These are phyloP conservation scores for Dinoponera quadriceps DNA, from an alignment of 1,140 invertebrate species.

Conservation along the genomic window DNA sequence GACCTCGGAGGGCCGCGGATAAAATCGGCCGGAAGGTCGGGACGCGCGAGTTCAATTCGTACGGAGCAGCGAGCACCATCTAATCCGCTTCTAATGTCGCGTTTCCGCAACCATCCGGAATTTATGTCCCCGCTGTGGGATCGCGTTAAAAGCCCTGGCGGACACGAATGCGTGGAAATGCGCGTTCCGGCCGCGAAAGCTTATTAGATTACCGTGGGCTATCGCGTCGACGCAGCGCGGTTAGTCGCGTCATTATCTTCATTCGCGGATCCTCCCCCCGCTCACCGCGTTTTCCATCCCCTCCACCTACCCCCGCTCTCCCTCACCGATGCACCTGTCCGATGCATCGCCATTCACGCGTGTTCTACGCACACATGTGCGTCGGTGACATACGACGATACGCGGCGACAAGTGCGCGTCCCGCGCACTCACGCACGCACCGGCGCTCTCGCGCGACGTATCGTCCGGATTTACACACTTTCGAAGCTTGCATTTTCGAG, in stretches of 20 bases:
- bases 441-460: no score
- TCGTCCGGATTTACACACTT: no score
- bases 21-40: constrained; percentile 4
- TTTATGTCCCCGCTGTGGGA: neutral
- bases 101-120: constrained; percentile 28
- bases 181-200: constrained; percentile 12
- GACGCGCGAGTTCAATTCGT: constrained; percentile 24
- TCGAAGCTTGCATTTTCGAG: no score
- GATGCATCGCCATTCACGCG: constrained; percentile 40
- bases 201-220: constrained; percentile 67
- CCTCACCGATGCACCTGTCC: constrained; percentile 59
- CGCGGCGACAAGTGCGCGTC: neutral
- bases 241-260: constrained; percentile 68
- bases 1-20: neutral
- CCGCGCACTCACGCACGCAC: neutral
- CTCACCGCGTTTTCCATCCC: neutral
- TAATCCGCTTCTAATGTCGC: constrained; percentile 33
- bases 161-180: constrained; percentile 50
- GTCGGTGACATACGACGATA: constrained; percentile 5
- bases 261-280: constrained; percentile 35
- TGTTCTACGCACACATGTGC: constrained; percentile 50
- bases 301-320: neutral
- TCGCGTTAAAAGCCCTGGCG: constrained; percentile 29
- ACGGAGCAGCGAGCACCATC: constrained; percentile 20
- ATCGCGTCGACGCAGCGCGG: constrained; percentile 49